phyloP scores from a whole-genome alignment of 37 sponge, comb jelly and placozoan genomes.

The Mnemiopsis leidyi region DNA sequence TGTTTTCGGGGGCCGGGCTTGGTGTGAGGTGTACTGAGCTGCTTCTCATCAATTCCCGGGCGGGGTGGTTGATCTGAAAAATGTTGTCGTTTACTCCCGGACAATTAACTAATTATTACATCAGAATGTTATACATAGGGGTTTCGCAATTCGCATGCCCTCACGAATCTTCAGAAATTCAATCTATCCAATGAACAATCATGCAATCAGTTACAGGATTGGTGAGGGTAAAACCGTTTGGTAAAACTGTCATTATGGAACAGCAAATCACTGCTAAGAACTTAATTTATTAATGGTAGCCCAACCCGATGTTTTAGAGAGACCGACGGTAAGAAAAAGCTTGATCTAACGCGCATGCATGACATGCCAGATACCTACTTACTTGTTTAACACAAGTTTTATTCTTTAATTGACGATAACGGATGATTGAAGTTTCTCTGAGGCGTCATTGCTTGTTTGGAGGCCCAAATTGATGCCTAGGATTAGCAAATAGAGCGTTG shows the following conservation, averaged over 20 bases:
- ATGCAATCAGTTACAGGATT: neutral
- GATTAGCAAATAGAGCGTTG: too few species aligned
- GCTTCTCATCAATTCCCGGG: conserved; percentile 38
- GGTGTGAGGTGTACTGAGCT: neutral
- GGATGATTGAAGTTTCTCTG: neutral
- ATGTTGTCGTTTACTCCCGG: too few species aligned
- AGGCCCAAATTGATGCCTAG: neutral
- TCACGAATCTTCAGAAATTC: neutral
- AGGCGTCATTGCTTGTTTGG: neutral
- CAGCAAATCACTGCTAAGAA: too few species aligned
- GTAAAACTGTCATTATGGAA: too few species aligned
- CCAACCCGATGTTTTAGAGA: too few species aligned
- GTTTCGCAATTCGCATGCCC: too few species aligned
- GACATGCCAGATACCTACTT: neutral
- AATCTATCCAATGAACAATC: neutral
- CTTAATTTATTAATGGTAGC: too few species aligned
- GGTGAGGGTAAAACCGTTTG: too few species aligned
- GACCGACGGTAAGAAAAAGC: too few species aligned
- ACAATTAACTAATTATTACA: too few species aligned
- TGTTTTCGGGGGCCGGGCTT: neutral
- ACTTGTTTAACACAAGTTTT: neutral
- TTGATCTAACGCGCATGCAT: neutral
- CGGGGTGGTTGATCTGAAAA: conserved; percentile 21
- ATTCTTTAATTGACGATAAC: neutral
- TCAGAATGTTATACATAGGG: too few species aligned